Evolutionary conservation across 2,888 invertebrate genomes (phyloP), one percentile per base, ranked within the genome.

Genomic region (Hirudinaria manillensis): DNA sequence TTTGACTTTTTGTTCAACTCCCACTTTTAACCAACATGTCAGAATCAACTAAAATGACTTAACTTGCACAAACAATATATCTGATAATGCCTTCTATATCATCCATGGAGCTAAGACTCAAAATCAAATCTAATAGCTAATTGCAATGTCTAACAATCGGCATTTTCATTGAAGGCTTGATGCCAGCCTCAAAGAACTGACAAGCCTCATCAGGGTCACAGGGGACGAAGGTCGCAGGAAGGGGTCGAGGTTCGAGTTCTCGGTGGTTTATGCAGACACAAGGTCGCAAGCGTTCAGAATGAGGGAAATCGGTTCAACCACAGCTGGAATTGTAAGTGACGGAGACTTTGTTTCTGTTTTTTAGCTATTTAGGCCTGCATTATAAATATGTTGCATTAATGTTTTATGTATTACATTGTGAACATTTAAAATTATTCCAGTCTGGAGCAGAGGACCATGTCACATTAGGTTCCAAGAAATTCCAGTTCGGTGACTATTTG

Each of bases 201-300:
- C 96, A 0, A 91, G 92, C 19, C 87, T 99, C 13, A 95, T 99
- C 0, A 94, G 96, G 83, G 97, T 98, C 88, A 97, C 98, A 0
- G 98, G 98, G 85, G 94, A 95, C 7, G 97, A 98, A 1, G 68
- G 84, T 93, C 98, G 0, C 88, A 90, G 92, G 74, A 94, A 94
- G 84, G 98, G 98, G 66, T 98, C 98, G 4, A 93, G 93, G 82
- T 97, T 99, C 85, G 94, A 94, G 84, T 99, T 98, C 87, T 92
- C 94, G 0, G 88, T 96, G 27, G 86, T 87, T 3, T 87, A 82
- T 77, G 86, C 87, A 7, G 86, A 87, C 76, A 79, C 81, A 0
- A 77, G 83, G 29, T 76, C 81, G 16, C 80, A 87, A 87, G 81
- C 80, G 3, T 84, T 82, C 78, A 88, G 93, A 75, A 91, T 94